Percentiles rank a stretch among this genome's conserved stretches.
These are phyloP conservation scores for Triplophysa siluroides DNA, from an alignment of 2,113 vertebrate species.

Conservation along the genomic window DNA sequence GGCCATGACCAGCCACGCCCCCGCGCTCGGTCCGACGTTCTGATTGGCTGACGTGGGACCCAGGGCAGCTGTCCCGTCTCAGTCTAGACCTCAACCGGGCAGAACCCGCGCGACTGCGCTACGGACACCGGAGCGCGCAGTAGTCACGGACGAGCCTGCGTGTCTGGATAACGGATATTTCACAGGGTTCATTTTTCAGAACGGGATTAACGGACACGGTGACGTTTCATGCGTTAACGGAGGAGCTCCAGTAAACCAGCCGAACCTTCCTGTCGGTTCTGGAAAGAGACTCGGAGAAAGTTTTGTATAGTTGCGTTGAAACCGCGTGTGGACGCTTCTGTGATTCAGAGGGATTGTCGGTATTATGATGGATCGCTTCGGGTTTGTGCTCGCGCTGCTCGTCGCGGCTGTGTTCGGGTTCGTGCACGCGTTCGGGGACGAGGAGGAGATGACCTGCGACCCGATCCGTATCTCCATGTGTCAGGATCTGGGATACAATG, in stretches of 20 bases:
- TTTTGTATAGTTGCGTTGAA: neutral
- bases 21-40: neutral
- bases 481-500: conserved; percentile 97
- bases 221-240: neutral
- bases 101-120: conserved; percentile 43
- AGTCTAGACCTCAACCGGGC: conserved; percentile 48
- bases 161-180: neutral
- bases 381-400: conserved; percentile 56
- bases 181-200: neutral
- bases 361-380: conserved; percentile 50
- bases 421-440: conserved; percentile 82
- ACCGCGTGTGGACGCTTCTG: conserved; percentile 16
- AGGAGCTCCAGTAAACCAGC: neutral
- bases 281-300: conserved; percentile 17
- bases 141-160: neutral
- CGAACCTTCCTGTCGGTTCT: neutral
- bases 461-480: conserved; percentile 97
- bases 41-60: conserved; percentile 52
- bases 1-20: neutral
- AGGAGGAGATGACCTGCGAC: conserved; percentile 94
- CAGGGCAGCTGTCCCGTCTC: conserved; percentile 45
- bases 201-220: conserved; percentile 6
- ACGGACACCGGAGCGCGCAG: conserved; percentile 1
- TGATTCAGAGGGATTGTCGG: neutral
- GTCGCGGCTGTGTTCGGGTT: conserved; percentile 49